A percentile compares a stretch with the other conserved stretches of the same genome.
Evolutionary conservation across 1,140 invertebrate species (phyloP).

Genomic region (Spodoptera frugiperda): DNA sequence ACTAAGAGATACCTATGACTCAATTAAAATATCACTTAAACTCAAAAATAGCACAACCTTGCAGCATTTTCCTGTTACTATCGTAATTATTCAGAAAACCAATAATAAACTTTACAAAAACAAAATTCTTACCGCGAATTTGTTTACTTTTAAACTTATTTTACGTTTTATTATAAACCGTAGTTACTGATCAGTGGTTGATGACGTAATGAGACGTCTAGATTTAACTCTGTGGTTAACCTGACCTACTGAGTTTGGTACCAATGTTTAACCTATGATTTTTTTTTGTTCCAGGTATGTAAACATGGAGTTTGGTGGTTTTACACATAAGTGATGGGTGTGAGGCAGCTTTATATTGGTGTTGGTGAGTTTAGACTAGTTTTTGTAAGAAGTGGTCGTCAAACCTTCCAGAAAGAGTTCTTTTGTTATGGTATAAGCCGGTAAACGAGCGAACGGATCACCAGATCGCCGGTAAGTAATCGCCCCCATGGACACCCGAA

Average conservation of each 20-base stretch:
- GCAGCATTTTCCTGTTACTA: background rate
- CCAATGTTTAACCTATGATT: slow-evolving; percentile 13
- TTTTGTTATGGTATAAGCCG: no score
- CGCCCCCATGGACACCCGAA: no score
- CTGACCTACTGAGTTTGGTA: slow-evolving; percentile 10
- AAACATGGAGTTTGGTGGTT: background rate
- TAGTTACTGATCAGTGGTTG: background rate
- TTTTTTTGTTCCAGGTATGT: slow-evolving; percentile 21
- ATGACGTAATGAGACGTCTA: background rate
- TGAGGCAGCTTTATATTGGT: background rate
- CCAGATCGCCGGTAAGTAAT: no score
- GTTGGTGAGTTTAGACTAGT: no score
- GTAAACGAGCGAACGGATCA: no score
- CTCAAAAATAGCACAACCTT: background rate
- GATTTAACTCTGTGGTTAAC: slow-evolving; percentile 5
- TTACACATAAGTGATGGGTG: background rate
- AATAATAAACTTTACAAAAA: background rate
- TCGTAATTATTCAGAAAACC: background rate
- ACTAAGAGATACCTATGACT: no score
- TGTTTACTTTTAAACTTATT: slow-evolving; percentile 16
- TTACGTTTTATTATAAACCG: background rate
- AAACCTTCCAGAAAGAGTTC: no score
- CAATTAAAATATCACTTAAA: no score
- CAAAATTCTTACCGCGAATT: background rate
- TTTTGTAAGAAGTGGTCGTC: background rate